Conservation (phyloP, 2,888 invertebrate species). For the Drosophila pegasa region DNA sequence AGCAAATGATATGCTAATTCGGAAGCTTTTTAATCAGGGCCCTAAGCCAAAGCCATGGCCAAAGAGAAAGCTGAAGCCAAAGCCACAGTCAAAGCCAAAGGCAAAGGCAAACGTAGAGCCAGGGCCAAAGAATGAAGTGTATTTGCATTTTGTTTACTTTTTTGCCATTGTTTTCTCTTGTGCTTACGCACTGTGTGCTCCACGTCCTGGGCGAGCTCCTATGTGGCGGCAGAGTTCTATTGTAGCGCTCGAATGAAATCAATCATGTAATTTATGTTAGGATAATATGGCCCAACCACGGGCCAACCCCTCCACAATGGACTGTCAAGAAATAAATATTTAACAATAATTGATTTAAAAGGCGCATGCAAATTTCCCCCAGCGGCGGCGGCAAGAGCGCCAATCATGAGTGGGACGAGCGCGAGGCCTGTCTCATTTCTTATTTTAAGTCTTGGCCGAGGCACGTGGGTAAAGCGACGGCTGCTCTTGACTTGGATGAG, state of each 20-base stretch:
- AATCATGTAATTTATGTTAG: slow-evolving; percentile 83
- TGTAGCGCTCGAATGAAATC: slow-evolving; percentile 75
- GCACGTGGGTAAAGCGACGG: slow-evolving; percentile 76
- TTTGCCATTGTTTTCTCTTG: slow-evolving; percentile 54
- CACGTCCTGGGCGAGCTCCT: slow-evolving; percentile 11
- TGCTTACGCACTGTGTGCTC: slow-evolving; percentile 47
- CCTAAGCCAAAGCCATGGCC: slow-evolving; percentile 44
- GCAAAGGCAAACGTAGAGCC: slow-evolving; percentile 22
- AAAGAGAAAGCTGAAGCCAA: slow-evolving; percentile 19
- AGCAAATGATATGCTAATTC: slow-evolving; percentile 77
- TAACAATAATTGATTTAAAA: slow-evolving; percentile 81
- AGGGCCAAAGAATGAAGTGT: slow-evolving; percentile 33
- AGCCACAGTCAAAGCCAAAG: slow-evolving; percentile 34
- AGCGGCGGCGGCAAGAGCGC: slow-evolving; percentile 8
- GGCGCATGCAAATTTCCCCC: slow-evolving; percentile 74
- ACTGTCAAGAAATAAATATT: slow-evolving; percentile 79
- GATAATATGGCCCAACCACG: slow-evolving; percentile 63
- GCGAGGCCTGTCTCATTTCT: slow-evolving; percentile 13
- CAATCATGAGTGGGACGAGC: slow-evolving; percentile 25
- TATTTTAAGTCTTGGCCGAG: slow-evolving; percentile 57
- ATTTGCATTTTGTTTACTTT: slow-evolving; percentile 79
- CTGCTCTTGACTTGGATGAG: slow-evolving; percentile 50
- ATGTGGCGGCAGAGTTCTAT: slow-evolving; percentile 25
- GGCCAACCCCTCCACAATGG: slow-evolving; percentile 52
- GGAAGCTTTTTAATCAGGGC: slow-evolving; percentile 78